Evolutionary conservation across 2,888 invertebrate species (phyloP).

Genomic region (Megamerina dolium): DNA sequence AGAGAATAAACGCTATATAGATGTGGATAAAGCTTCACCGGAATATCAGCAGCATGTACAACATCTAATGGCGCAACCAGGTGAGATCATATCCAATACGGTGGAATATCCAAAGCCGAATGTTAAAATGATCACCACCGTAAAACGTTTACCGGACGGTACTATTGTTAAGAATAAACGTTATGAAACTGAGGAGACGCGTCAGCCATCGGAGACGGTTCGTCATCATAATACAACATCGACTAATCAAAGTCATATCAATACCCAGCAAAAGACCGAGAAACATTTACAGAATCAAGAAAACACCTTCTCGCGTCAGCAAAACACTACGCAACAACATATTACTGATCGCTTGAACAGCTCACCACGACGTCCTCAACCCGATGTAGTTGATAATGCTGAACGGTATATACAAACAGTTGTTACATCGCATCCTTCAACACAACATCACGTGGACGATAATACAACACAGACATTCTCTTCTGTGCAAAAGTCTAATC

Average conservation of each 20-base stretch:
- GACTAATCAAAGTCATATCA: conserved; percentile 19
- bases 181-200: conserved; percentile 54
- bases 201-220: conserved; percentile 23
- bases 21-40: conserved; percentile 45
- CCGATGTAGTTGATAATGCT: conserved; percentile 37
- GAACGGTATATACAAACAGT: conserved; percentile 19
- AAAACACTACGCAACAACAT: conserved; percentile 8
- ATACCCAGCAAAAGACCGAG: conserved; percentile 17
- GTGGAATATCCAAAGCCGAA: conserved; percentile 61
- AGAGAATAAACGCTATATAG: conserved; percentile 42
- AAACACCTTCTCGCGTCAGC: conserved; percentile 20
- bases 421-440: conserved; percentile 4
- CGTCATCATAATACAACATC: conserved; percentile 22
- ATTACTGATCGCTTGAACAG: conserved; percentile 5
- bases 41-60: conserved; percentile 45
- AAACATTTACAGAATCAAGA: conserved; percentile 19
- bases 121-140: conserved; percentile 62
- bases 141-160: conserved; percentile 61
- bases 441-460: conserved; percentile 23
- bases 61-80: conserved; percentile 44
- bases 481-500: conserved; percentile 40
- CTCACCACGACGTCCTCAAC: conserved; percentile 15
- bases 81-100: conserved; percentile 55
- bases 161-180: conserved; percentile 63
- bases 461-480: conserved; percentile 35